phyloP scores from a whole-genome alignment of 2,888 invertebrate species.

The Zygothrica quintamaculata region DNA sequence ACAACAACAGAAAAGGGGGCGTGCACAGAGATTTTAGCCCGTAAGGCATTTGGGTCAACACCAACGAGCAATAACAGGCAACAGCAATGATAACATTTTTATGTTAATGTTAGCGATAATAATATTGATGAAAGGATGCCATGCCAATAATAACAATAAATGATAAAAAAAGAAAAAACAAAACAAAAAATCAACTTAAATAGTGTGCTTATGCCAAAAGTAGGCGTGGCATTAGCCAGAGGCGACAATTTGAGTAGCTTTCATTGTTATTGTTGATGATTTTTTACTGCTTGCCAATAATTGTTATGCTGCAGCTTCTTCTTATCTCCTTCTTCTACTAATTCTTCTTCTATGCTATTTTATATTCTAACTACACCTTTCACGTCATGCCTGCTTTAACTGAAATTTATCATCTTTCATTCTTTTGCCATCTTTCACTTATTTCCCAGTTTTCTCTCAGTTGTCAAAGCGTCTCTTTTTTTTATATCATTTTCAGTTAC shows the following conservation, averaged over 20 bases:
- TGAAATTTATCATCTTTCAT: no score
- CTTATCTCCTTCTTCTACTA: no score
- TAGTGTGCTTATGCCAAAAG: constrained; percentile 18
- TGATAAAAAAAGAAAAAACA: neutral
- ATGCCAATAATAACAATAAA: constrained; percentile 23
- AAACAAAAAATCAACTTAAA: neutral
- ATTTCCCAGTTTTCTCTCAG: no score
- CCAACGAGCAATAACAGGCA: constrained; percentile 6
- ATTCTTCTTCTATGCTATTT: no score
- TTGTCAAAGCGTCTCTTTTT: no score
- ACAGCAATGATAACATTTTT: constrained; percentile 31
- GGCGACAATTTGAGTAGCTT: constrained; percentile 9
- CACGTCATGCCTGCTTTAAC: no score
- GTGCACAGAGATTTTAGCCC: constrained; percentile 39
- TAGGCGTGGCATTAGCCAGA: constrained; percentile 21
- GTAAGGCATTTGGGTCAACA: constrained; percentile 54
- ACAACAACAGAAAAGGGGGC: constrained; percentile 38
- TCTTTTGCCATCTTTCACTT: no score
- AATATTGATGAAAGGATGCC: constrained; percentile 37
- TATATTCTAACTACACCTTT: no score
- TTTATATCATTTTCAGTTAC: no score
- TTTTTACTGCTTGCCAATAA: constrained; percentile 1
- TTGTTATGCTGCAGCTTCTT: no score
- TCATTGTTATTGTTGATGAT: constrained; percentile 15
- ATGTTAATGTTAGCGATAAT: constrained; percentile 15